phyloP scores from a whole-genome alignment of 1,140 invertebrate genomes.

The Cotesia chilonis region DNA sequence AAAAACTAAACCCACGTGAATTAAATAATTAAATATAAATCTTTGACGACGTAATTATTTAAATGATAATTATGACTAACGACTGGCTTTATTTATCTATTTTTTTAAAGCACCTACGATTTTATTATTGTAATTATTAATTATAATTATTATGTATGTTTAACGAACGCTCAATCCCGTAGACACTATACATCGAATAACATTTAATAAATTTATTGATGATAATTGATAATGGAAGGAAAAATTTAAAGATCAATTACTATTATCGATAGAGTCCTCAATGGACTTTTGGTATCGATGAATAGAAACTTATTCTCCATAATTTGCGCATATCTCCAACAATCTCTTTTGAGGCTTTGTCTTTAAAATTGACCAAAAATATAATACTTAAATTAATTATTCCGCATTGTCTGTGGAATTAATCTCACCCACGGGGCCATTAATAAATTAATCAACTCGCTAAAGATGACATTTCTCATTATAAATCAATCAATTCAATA shows the following conservation, averaged over 20 bases:
- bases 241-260: neutral
- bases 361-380: slow-evolving; percentile 18
- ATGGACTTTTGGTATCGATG: neutral
- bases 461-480: no score
- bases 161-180: slow-evolving; percentile 33
- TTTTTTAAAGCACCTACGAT: slow-evolving; percentile 14
- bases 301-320: slow-evolving; percentile 1
- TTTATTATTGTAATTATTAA: neutral
- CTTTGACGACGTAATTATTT: neutral
- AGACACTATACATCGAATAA: slow-evolving; percentile 35
- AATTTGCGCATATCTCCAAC: slow-evolving; percentile 10
- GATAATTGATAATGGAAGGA: neutral
- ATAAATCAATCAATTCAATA: no score
- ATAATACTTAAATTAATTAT: neutral
- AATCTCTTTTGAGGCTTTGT: neutral
- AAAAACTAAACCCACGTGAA: slow-evolving; percentile 34
- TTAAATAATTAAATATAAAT: slow-evolving; percentile 4
- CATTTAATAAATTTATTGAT: neutral
- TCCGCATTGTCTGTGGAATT: neutral
- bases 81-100: neutral
- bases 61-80: neutral
- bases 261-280: neutral
- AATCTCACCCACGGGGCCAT: slow-evolving; percentile 25
- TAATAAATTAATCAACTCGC: slow-evolving; percentile 11
- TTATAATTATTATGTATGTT: slow-evolving; percentile 11